These are phyloP conservation scores for Ictidomys tridecemlineatus DNA, from an alignment of 2,113 vertebrate species.

Conservation along the genomic window DNA sequence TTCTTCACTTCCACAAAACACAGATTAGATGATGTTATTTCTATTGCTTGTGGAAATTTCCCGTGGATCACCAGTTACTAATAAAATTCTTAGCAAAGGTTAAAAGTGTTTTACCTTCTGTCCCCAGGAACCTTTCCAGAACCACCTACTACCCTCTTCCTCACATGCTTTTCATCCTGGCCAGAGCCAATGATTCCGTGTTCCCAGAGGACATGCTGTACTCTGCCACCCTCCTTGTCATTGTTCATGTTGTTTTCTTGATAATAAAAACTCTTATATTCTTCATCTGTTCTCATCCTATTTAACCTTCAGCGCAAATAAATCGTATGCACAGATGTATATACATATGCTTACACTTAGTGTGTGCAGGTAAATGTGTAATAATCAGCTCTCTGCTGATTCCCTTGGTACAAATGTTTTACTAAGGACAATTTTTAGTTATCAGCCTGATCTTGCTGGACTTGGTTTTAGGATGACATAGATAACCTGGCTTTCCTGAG, in stretches of 20 bases:
- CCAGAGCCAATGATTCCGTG: not conserved
- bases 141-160: not conserved
- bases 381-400: not conserved
- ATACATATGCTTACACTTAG: not conserved
- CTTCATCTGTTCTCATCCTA: not conserved
- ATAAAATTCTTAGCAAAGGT: not conserved
- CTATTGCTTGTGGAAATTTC: not conserved
- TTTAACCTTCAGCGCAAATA: not conserved
- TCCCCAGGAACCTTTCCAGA: not conserved
- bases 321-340: not conserved
- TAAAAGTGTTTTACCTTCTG: not conserved
- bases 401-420: not conserved
- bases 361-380: not conserved
- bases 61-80: not conserved
- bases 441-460: not conserved
- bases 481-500: not conserved
- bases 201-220: not conserved
- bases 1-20: not conserved
- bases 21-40: not conserved
- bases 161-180: not conserved
- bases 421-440: not conserved
- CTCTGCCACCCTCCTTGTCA: not conserved
- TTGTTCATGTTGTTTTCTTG: not conserved
- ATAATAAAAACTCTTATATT: not conserved
- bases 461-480: not conserved